Evolutionary conservation across 1,140 invertebrate species (phyloP).

Genomic region (Planococcus citri): DNA sequence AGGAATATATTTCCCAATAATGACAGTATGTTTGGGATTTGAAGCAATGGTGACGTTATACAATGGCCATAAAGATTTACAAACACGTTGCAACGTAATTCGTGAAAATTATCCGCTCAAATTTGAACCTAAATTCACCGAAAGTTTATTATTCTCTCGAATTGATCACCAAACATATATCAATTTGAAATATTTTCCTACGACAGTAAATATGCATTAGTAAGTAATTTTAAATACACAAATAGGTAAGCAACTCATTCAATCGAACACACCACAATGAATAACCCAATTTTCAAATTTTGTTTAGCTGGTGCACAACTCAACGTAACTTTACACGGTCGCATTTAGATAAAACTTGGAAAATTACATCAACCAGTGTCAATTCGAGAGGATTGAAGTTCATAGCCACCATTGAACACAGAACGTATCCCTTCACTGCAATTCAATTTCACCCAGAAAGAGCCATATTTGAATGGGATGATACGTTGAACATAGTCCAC

Average conservation of each 20-base stretch:
- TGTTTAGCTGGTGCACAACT: constrained; percentile 26
- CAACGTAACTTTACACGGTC: constrained; percentile 22
- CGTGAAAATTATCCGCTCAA: constrained; percentile 23
- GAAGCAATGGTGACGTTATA: constrained; percentile 45
- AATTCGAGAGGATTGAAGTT: constrained; percentile 52
- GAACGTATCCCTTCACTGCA: constrained; percentile 66
- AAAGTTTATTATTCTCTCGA: constrained; percentile 21
- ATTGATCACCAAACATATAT: neutral
- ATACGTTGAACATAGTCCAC: constrained; percentile 45
- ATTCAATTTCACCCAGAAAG: constrained; percentile 89
- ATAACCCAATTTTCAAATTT: constrained; percentile 3
- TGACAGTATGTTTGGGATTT: constrained; percentile 80
- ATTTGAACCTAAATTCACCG: constrained; percentile 21
- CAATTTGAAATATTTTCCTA: constrained; percentile 22
- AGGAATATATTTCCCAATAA: constrained; percentile 66
- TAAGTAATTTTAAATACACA: constrained; percentile 21
- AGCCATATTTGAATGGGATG: constrained; percentile 63
- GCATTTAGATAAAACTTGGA: constrained; percentile 37
- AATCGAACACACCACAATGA: too few relatives aligned
- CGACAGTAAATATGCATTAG: constrained; percentile 24
- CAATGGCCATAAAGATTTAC: constrained; percentile 21
- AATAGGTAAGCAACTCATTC: neutral
- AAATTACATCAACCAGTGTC: constrained; percentile 53
- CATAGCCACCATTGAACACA: constrained; percentile 52
- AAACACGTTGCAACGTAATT: constrained; percentile 18